These are phyloP conservation scores for Diachrysia chrysitis DNA, from an alignment of 2,888 invertebrate species.

Conservation along the genomic window DNA sequence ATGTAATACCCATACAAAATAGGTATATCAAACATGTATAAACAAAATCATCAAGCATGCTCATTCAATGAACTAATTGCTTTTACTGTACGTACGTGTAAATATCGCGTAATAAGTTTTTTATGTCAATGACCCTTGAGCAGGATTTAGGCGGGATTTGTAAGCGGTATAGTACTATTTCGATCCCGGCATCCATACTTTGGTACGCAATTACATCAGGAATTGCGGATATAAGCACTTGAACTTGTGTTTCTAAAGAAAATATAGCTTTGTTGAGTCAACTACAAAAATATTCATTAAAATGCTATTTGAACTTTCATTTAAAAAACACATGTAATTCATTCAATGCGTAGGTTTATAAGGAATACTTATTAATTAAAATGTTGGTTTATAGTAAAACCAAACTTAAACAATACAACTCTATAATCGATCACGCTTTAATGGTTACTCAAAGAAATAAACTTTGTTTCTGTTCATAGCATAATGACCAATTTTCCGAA, in stretches of 20 bases:
- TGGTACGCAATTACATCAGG: constrained; percentile 23
- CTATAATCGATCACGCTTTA: background rate
- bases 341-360: background rate
- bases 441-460: background rate
- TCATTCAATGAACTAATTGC: constrained; percentile 33
- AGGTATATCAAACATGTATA: background rate
- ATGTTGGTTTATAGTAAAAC: background rate
- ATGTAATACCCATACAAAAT: background rate
- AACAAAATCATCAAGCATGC: background rate
- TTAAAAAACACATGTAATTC: background rate
- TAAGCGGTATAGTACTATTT: constrained; percentile 50
- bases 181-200: constrained; percentile 32
- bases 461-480: background rate
- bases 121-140: constrained; percentile 56
- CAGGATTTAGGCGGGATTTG: constrained; percentile 50
- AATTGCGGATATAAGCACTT: constrained; percentile 22
- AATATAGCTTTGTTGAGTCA: background rate
- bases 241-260: constrained; percentile 10
- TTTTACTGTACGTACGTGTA: constrained; percentile 18
- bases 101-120: constrained; percentile 43
- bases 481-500: constrained; percentile 18
- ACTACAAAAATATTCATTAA: background rate
- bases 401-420: background rate
- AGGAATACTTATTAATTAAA: background rate
- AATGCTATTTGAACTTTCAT: background rate